Base-by-base conservation (phyloP, 1,140 invertebrate genomes). In the Hetaerina americana region DNA sequence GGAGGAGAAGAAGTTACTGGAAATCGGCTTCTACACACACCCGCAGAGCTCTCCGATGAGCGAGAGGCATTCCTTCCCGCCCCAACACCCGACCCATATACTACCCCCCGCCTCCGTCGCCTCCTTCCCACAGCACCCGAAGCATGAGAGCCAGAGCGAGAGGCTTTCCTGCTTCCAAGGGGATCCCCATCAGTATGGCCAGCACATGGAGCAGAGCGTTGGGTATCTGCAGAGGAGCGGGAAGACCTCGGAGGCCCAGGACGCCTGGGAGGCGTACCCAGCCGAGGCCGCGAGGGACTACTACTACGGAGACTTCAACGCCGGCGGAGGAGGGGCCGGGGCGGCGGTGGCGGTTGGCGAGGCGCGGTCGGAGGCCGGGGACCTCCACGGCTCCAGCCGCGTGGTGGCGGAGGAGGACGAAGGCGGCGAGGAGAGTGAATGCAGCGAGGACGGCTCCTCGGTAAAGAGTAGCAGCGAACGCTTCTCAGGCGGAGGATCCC, bases 111-210 rank as follows among this genome's bases (percentile, higher is more conserved):
- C 49, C 77, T 22, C 79, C 80, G 0, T 76, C 78, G 8, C 79
- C 81, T 0, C 74, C 75, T 6, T 76, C 82, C 0, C 29, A 81
- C 8, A 78, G 78, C 69, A 78, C 81, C 66, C 75, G 85, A 70
- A 75, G 86, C 18, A 73, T 85, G 8, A 85, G 85, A 0, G 86
- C 86, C 10, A 87, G 87, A 77, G 86, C 85, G 0, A 75, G 81
- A 28, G 87, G n/a, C n/a, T n/a, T n/a, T n/a, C n/a, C n/a, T n/a
- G n/a, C n/a, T n/a, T n/a, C n/a, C n/a, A n/a, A n/a, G n/a, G n/a
- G n/a, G n/a, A n/a, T 57, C 40, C 40, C 22, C 40, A 57, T 12
- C 40, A 57, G 22, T 57, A 57, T n/a, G 10, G 15, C 40, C 40
- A 2, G 2, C 40, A 57, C 15, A n/a, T 18, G 2, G 2, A 12